Conservation (phyloP, 2,113 vertebrate genomes). For the Carassius auratus region DNA sequence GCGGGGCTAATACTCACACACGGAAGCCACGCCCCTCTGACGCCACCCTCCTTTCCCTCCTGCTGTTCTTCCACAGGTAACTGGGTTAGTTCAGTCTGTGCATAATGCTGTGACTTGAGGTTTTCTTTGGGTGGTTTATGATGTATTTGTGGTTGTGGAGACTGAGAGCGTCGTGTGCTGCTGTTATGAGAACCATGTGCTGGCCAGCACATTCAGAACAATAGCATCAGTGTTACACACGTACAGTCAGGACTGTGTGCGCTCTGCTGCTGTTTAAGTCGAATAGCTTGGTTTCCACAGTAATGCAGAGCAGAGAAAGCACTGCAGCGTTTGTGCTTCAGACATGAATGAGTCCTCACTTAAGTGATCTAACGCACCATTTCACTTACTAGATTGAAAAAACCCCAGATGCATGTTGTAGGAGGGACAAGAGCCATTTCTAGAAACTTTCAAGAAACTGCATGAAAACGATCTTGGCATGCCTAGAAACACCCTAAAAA, state of each 20-base stretch:
- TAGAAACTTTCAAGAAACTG: neutral
- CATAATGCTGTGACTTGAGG: neutral
- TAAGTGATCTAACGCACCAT: neutral
- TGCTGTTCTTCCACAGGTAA: conserved; percentile 57
- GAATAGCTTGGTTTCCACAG: neutral
- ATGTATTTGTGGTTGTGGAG: neutral
- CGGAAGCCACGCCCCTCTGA: conserved; percentile 41
- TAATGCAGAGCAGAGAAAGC: neutral
- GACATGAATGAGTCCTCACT: neutral
- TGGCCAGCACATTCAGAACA: conserved; percentile 32
- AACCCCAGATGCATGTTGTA: neutral
- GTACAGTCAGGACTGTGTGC: neutral
- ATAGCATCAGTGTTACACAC: conserved; percentile 40
- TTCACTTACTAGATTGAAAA: neutral
- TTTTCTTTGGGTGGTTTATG: neutral
- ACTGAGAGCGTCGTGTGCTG: neutral
- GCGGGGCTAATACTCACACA: neutral
- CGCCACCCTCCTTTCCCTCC: conserved; percentile 43
- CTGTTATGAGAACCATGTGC: conserved; percentile 47
- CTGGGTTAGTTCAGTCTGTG: neutral
- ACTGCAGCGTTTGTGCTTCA: neutral
- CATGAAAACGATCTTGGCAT: too few relatives aligned
- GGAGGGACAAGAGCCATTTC: neutral
- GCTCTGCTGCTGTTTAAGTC: neutral
- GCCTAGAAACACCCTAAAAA: neutral